Base-by-base conservation (phyloP, 2,888 invertebrate species). In the Hofmannophila pseudospretella region DNA sequence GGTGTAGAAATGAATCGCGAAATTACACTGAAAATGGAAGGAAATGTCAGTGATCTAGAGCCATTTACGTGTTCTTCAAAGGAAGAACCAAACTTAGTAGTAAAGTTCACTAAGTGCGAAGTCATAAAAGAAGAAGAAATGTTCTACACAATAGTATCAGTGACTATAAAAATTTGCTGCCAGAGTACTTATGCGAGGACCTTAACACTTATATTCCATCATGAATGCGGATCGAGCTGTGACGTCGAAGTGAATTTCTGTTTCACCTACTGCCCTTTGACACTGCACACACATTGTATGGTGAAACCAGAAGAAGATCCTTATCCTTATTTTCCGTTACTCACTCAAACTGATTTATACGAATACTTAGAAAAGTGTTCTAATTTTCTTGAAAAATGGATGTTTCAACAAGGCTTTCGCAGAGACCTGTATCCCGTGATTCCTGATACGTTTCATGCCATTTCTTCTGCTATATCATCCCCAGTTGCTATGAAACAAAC, bases 371-470 rank as follows among this genome's bases (percentile, higher is more conserved):
- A 71, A 44, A 52, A 29, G 1, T 71, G 76, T 44, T 54, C 55
- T 9, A 42, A 41, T 20, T 86, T 86, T 58, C 54, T 86, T 28
- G 84, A 85, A 47, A 81, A 70, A 46, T 86, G 86, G 86, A 72
- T 86, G 79, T 85, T 74, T 43, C 72, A 72, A 36, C 85, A 86
- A 75, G 86, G 86, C 5, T 86, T 84, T 54, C 71, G 79, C 33
- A 74, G 80, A 56, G 86, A 86, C 45, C 63, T 86, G 32, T 79
- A 64, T 53, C 85, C 86, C 1, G 61, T 66, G 36, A 79, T 86
- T 47, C 86, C 86, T 14, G 80, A 81, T 45, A 79, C 82, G 20
- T 78, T 85, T 49, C 71, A 79, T 51, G 69, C 74, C 14, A 72
- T 81, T 48, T 78, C 84, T 4, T 54, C 64, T 11, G 45, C 64